Conservation (phyloP, 2,113 vertebrate genomes). For the Girardinichthys multiradiatus region DNA sequence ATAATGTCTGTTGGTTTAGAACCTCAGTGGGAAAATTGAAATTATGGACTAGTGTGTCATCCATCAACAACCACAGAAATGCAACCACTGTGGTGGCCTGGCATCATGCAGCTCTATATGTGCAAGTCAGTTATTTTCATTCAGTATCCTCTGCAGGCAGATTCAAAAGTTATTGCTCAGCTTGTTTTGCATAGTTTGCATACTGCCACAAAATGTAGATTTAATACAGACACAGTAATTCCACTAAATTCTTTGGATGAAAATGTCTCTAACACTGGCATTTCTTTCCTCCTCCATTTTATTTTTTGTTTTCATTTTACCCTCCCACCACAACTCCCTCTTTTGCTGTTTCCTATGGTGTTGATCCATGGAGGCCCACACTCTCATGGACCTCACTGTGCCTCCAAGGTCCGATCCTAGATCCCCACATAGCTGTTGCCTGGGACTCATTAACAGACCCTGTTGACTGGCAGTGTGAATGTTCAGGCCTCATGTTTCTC, state of each 20-base stretch:
- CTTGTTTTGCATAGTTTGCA: constrained; percentile 29
- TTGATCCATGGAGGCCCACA: constrained; percentile 35
- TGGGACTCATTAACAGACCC: constrained; percentile 64
- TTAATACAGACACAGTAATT: constrained; percentile 40
- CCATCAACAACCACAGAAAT: constrained; percentile 16
- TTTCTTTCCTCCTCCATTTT: constrained; percentile 38
- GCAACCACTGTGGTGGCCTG: constrained; percentile 14
- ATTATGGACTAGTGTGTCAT: constrained; percentile 11
- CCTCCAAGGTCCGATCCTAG: constrained; percentile 47
- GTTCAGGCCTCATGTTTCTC: constrained; percentile 72
- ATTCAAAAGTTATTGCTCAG: constrained; percentile 34
- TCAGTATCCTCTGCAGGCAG: constrained; percentile 11
- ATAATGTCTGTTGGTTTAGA: constrained; percentile 4
- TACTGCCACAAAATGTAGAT: constrained; percentile 26
- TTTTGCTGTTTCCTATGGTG: constrained; percentile 62
- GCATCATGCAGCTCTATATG: constrained; percentile 35
- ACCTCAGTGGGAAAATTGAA: constrained; percentile 9
- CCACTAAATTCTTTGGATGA: constrained; percentile 30
- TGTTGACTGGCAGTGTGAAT: constrained; percentile 67
- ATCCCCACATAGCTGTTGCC: constrained; percentile 63
- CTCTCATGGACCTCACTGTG: constrained; percentile 48
- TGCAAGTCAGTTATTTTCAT: constrained; percentile 37
- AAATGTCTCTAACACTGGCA: constrained; percentile 34
- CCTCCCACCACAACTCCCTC: constrained; percentile 27
- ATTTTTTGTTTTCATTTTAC: constrained; percentile 55